phyloP scores from a whole-genome alignment of 2,113 vertebrate species.

The Ancistrus triradiatus region DNA sequence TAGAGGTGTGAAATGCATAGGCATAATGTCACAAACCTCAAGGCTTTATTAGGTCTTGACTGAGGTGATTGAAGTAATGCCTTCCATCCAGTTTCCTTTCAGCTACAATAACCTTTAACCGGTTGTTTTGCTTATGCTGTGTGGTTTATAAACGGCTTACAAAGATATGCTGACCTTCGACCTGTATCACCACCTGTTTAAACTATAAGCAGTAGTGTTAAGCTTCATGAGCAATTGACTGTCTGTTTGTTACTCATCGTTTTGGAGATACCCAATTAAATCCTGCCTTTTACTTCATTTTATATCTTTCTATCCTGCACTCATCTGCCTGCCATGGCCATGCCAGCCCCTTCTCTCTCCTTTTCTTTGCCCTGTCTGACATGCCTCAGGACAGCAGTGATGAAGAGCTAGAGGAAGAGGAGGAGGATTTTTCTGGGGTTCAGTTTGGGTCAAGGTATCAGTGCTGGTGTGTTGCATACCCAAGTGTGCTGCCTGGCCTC shows the following conservation, averaged over 20 bases:
- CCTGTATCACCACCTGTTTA: too few relatives aligned
- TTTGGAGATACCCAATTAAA: constrained; percentile 15
- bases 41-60: not conserved
- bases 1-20: not conserved
- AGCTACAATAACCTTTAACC: not conserved
- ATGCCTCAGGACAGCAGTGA: constrained; percentile 92
- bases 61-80: not conserved
- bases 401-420: constrained; percentile 83
- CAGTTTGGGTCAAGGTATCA: constrained; percentile 98
- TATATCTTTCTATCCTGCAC: constrained; percentile 40
- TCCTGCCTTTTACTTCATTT: constrained; percentile 14
- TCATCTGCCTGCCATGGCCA: constrained; percentile 29
- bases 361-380: constrained; percentile 88
- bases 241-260: constrained; percentile 25
- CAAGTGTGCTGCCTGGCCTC: constrained; percentile 45
- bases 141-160: not conserved
- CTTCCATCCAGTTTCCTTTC: not conserved
- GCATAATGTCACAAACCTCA: not conserved
- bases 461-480: constrained; percentile 66
- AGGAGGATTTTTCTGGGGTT: constrained; percentile 89
- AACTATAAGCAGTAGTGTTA: not conserved
- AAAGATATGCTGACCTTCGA: not conserved
- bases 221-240: not conserved
- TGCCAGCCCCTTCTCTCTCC: constrained; percentile 86
- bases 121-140: not conserved